These are phyloP conservation scores for Tachysurus fulvidraco DNA, from an alignment of 2,113 vertebrate species.

Conservation along the genomic window DNA sequence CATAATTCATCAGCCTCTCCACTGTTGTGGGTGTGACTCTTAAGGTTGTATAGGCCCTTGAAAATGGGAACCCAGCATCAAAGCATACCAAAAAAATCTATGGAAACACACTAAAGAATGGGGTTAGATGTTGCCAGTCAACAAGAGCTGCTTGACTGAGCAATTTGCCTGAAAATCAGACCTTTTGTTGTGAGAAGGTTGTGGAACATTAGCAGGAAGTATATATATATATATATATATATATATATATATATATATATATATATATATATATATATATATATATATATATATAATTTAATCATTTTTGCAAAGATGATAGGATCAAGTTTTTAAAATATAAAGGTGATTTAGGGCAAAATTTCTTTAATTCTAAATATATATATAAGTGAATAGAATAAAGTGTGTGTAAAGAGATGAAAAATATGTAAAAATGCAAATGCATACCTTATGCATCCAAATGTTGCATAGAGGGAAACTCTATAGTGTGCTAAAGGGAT, in stretches of 20 bases:
- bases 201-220: conserved; percentile 33
- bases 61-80: conserved; percentile 52
- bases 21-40: conserved; percentile 39
- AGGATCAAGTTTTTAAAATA: not conserved
- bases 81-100: conserved; percentile 58
- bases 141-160: conserved; percentile 45
- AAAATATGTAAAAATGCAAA: not conserved
- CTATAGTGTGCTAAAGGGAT: not conserved
- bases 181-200: conserved; percentile 23
- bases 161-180: conserved; percentile 56
- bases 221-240: not conserved
- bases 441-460: not conserved
- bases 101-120: conserved; percentile 58
- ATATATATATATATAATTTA: no score
- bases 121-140: conserved; percentile 49
- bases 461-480: not conserved
- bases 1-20: conserved; percentile 32
- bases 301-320: not conserved
- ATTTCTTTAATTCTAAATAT: not conserved
- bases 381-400: no score
- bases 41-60: conserved; percentile 41
- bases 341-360: not conserved
- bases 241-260: no score
- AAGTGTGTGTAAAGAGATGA: not conserved
- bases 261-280: no score